phyloP scores from a whole-genome alignment of 2,888 invertebrate genomes.

The Leptopilina syphax region DNA sequence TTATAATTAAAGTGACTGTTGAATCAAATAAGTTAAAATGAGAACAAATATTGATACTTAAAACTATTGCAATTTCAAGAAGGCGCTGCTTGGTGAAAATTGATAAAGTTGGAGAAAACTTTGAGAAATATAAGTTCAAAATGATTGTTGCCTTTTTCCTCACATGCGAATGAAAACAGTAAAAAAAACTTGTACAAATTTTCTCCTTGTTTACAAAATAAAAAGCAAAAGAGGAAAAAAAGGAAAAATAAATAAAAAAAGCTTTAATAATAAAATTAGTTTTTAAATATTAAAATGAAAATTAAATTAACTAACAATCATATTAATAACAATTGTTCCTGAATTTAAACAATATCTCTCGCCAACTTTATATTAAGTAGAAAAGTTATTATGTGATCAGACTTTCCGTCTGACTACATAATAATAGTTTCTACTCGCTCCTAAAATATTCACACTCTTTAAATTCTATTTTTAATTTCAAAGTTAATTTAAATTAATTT shows the following conservation, averaged over 20 bases:
- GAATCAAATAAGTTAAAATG: constrained; percentile 16
- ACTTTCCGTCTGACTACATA: not conserved
- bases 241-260: too few relatives aligned
- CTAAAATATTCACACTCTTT: not conserved
- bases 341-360: not conserved
- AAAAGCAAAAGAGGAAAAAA: not conserved
- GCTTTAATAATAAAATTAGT: not conserved
- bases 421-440: not conserved
- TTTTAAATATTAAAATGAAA: not conserved
- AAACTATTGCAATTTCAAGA: constrained; percentile 12
- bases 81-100: constrained; percentile 15
- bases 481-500: too few relatives aligned
- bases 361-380: not conserved
- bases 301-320: not conserved
- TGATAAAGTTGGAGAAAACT: constrained; percentile 25
- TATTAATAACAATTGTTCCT: not conserved
- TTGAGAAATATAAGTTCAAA: constrained; percentile 1
- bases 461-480: not conserved
- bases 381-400: not conserved
- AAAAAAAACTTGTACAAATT: constrained; percentile 18
- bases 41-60: constrained; percentile 20
- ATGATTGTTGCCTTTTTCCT: constrained; percentile 6
- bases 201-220: not conserved
- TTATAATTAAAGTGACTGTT: not conserved
- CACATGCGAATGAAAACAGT: not conserved